Percentiles rank a stretch among this genome's conserved stretches.
Evolutionary conservation across 2,888 invertebrate species (phyloP).

Genomic region (Netelia fuscicornis): DNA sequence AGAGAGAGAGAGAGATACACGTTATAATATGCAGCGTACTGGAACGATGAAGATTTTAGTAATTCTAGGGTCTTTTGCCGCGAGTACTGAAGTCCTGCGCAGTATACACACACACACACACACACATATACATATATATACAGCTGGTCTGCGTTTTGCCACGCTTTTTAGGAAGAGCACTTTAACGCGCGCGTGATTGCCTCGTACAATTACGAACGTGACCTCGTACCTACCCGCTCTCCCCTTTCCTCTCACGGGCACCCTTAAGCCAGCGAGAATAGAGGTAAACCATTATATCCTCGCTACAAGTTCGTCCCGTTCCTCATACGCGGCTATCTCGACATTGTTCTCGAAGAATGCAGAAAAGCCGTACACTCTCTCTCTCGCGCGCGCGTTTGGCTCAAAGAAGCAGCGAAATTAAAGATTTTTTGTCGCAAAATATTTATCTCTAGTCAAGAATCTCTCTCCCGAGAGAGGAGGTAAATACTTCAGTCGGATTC

Average conservation of each 20-base stretch:
- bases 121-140: slow-evolving; percentile 26
- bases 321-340: slow-evolving; percentile 6
- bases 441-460: slow-evolving; percentile 15
- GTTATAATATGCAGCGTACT: slow-evolving; percentile 45
- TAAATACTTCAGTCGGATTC: neutral
- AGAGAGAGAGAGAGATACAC: too few species aligned
- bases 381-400: neutral
- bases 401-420: slow-evolving; percentile 2
- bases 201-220: slow-evolving; percentile 78
- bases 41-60: slow-evolving; percentile 78
- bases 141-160: slow-evolving; percentile 73
- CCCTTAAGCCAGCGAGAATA: slow-evolving; percentile 36
- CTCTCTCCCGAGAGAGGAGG: neutral
- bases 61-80: slow-evolving; percentile 67
- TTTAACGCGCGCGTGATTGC: slow-evolving; percentile 78
- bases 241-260: slow-evolving; percentile 8
- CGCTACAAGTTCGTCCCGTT: neutral
- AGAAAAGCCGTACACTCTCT: neutral
- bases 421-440: neutral
- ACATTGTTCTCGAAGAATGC: slow-evolving; percentile 27
- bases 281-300: slow-evolving; percentile 29
- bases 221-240: slow-evolving; percentile 35
- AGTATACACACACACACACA: neutral
- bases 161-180: slow-evolving; percentile 78
- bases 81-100: slow-evolving; percentile 58